Conservation (phyloP, 2,888 invertebrate species). For the Agrotis puta region DNA sequence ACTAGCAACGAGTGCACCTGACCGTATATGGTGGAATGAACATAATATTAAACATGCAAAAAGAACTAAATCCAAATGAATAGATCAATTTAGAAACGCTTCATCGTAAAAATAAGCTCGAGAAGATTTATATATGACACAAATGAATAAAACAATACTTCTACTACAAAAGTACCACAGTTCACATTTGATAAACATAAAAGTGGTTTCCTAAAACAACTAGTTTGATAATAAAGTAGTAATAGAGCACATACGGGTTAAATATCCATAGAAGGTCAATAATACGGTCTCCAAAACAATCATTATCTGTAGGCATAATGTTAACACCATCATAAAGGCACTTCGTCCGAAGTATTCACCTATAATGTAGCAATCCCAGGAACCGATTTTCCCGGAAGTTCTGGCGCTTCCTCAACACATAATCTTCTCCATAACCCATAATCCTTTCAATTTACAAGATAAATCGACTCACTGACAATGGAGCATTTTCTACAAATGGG, state of each 20-base stretch:
- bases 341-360: no score
- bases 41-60: no score
- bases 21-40: slow-evolving; percentile 10
- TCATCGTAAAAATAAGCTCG: neutral
- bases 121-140: neutral
- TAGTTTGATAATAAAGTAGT: neutral
- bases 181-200: neutral
- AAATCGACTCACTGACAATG: slow-evolving; percentile 3
- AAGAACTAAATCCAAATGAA: neutral
- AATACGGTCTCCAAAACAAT: neutral
- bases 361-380: no score
- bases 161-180: neutral
- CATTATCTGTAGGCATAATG: neutral
- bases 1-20: slow-evolving; percentile 24
- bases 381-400: no score
- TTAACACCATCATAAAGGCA: slow-evolving; percentile 16
- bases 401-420: no score
- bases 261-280: no score
- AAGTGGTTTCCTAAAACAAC: no score
- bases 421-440: neutral
- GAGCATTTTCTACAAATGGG: neutral
- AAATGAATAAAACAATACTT: neutral
- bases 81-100: neutral
- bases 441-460: slow-evolving; percentile 64
- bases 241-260: neutral